Conservation (phyloP, 1,140 invertebrate species). For the Chlorops oryzae region DNA sequence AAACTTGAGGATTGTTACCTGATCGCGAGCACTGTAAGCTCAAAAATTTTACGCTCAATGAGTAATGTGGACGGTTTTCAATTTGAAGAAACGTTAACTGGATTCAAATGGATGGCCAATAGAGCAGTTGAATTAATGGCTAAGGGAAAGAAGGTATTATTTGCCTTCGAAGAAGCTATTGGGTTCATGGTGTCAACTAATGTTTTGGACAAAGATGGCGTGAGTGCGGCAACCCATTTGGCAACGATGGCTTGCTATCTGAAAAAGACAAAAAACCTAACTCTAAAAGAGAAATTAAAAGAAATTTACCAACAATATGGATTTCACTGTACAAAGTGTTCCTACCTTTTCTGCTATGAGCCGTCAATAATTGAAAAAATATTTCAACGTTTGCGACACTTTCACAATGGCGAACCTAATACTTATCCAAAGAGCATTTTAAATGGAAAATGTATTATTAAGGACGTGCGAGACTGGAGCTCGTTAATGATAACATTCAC, state of each 20-base stretch:
- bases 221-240: conserved; percentile 74
- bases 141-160: conserved; percentile 70
- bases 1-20: conserved; percentile 63
- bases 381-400: conserved; percentile 79
- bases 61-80: conserved; percentile 74
- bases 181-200: conserved; percentile 88
- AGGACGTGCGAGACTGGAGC: conserved; percentile 75
- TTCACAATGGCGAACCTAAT: conserved; percentile 49
- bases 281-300: conserved; percentile 69
- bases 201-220: conserved; percentile 94
- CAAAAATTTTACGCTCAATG: conserved; percentile 88
- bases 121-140: conserved; percentile 65
- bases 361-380: conserved; percentile 64
- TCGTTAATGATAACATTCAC: conserved; percentile 95
- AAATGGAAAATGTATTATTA: conserved; percentile 67
- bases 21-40: conserved; percentile 93
- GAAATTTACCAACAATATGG: conserved; percentile 82
- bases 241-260: conserved; percentile 77
- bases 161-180: conserved; percentile 93
- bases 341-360: conserved; percentile 84
- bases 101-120: conserved; percentile 99
- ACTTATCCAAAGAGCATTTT: conserved; percentile 66
- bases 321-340: conserved; percentile 77
- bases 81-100: conserved; percentile 93
- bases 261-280: conserved; percentile 54